Conservation (phyloP, 2,113 vertebrate genomes). For the Paracanthobrama guichenoti region DNA sequence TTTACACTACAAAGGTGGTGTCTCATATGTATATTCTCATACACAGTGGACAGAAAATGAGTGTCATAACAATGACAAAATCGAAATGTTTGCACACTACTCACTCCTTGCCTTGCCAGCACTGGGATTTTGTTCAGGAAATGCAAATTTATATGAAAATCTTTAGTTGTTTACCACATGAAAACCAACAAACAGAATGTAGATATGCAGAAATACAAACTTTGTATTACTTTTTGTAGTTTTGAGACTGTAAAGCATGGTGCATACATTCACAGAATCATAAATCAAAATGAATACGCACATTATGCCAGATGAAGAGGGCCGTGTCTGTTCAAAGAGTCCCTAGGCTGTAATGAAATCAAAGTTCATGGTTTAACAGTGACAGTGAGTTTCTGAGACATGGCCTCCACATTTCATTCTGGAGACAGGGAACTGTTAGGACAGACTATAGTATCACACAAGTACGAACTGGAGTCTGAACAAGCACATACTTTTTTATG, state of each 20-base stretch:
- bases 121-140: not conserved
- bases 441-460: not conserved
- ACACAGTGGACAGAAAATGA: not conserved
- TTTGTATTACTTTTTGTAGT: no score
- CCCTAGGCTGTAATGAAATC: conserved; percentile 13
- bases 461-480: not conserved
- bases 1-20: not conserved
- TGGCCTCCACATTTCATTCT: not conserved
- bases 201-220: conserved; percentile 11
- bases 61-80: not conserved
- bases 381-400: not conserved
- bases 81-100: not conserved
- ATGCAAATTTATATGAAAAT: not conserved
- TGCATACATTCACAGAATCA: not conserved
- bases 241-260: not conserved
- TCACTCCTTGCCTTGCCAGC: not conserved
- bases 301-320: not conserved
- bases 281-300: conserved; percentile 14
- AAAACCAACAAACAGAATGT: not conserved
- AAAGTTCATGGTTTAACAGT: conserved; percentile 22
- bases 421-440: not conserved
- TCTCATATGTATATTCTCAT: not conserved
- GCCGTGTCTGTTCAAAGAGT: not conserved
- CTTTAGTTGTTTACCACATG: not conserved
- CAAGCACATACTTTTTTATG: not conserved